Evolutionary conservation across 2,113 vertebrate species (phyloP).

Genomic region (Pelusios castaneus): DNA sequence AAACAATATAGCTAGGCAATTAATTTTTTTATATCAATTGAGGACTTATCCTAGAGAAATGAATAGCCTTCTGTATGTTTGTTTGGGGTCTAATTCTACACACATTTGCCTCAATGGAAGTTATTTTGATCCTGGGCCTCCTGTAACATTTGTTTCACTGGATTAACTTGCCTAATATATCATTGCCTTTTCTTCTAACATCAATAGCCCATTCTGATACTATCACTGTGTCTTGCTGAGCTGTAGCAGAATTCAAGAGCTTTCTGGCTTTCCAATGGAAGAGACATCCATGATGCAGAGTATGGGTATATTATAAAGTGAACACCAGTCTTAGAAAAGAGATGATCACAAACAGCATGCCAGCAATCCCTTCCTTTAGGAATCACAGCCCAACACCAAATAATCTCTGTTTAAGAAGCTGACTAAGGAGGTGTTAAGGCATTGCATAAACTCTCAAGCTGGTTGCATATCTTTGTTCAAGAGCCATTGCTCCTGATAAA

Average conservation of each 20-base stretch:
- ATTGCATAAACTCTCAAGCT: not conserved
- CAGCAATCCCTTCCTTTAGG: not conserved
- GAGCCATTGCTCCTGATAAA: not conserved
- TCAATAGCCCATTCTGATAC: not conserved
- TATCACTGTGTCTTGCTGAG: not conserved
- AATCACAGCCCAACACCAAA: not conserved
- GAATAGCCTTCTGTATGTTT: not conserved
- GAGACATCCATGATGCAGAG: not conserved
- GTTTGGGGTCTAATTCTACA: too few relatives aligned
- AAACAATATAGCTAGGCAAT: not conserved
- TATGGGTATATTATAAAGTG: not conserved
- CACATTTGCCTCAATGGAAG: not conserved
- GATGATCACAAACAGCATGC: fast-evolving
- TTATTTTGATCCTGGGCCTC: not conserved
- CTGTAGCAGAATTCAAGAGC: not conserved
- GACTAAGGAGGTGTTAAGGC: not conserved
- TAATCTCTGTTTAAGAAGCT: not conserved
- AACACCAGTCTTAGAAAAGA: fast-evolving
- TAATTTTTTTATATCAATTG: not conserved
- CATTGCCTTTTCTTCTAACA: not conserved
- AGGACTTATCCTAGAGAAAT: not conserved
- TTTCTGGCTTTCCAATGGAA: not conserved
- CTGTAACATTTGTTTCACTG: not conserved
- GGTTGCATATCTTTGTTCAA: not conserved
- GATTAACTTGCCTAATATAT: not conserved